phyloP scores from a whole-genome alignment of 2,113 vertebrate genomes.

The Oryzias curvinotus region DNA sequence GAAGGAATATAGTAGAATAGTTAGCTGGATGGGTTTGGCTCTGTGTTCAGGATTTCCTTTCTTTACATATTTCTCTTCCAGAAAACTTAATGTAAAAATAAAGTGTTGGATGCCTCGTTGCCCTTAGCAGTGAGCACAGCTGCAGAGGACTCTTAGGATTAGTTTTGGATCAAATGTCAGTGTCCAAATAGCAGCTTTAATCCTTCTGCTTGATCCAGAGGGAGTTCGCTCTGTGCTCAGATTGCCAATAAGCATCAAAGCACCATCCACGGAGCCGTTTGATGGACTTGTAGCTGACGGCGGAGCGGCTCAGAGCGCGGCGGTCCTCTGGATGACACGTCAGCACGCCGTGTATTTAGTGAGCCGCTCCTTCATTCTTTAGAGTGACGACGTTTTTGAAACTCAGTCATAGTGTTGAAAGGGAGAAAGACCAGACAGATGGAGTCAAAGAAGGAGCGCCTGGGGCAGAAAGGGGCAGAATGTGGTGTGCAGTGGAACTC shows the following conservation, averaged over 20 bases:
- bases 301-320: constrained; percentile 39
- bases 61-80: constrained; percentile 5
- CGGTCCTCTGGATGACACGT: constrained; percentile 35
- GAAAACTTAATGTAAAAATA: constrained; percentile 32
- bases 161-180: constrained; percentile 71
- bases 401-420: constrained; percentile 29
- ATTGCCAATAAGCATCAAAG: constrained; percentile 45
- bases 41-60: constrained; percentile 2
- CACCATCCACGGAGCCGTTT: constrained; percentile 40
- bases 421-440: constrained; percentile 7
- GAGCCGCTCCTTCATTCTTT: constrained; percentile 25
- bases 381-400: constrained; percentile 39
- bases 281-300: constrained; percentile 49
- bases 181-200: constrained; percentile 77
- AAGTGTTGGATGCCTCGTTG: constrained; percentile 61
- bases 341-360: constrained; percentile 61
- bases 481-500: constrained; percentile 7
- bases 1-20: too few species aligned
- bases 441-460: background rate
- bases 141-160: constrained; percentile 81
- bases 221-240: constrained; percentile 39
- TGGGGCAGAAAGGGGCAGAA: constrained; percentile 8
- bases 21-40: too few species aligned
- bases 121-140: constrained; percentile 75
- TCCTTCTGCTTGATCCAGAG: constrained; percentile 49